Percentiles rank a stretch among this genome's conserved stretches.
Conservation (phyloP, 2,113 vertebrate species). For the Muntiacus muntjak region DNA sequence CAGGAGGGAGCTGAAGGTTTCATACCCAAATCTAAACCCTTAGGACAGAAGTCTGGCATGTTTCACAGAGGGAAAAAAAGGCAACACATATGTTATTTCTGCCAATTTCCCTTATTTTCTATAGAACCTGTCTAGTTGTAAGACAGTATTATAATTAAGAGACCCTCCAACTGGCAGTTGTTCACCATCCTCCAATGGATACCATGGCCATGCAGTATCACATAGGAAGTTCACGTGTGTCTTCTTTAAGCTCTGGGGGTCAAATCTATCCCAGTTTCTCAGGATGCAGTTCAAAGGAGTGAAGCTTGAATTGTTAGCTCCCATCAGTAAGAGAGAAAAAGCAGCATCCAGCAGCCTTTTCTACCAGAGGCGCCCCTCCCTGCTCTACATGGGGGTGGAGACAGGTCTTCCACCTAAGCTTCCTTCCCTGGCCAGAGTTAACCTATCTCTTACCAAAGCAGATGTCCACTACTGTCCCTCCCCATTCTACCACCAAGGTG, state of each 20-base stretch:
- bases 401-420: not conserved
- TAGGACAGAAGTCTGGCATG: not conserved
- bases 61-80: not conserved
- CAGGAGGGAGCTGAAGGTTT: not conserved
- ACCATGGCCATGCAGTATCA: not conserved
- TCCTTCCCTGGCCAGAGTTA: not conserved
- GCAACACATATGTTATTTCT: not conserved
- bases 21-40: not conserved
- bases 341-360: not conserved
- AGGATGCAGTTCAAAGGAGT: not conserved
- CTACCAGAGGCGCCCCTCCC: not conserved
- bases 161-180: not conserved
- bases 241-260: not conserved
- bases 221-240: not conserved
- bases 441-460: not conserved
- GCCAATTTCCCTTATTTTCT: not conserved
- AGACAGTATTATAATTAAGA: not conserved
- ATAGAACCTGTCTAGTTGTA: not conserved
- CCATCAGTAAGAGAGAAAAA: not conserved
- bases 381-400: not conserved
- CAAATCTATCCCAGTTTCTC: not conserved
- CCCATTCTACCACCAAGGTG: not conserved
- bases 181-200: accelerated
- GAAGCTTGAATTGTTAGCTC: not conserved
- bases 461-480: not conserved